These are phyloP conservation scores for Tragelaphus imberbis DNA, from an alignment of 2,113 vertebrate genomes.

Conservation along the genomic window DNA sequence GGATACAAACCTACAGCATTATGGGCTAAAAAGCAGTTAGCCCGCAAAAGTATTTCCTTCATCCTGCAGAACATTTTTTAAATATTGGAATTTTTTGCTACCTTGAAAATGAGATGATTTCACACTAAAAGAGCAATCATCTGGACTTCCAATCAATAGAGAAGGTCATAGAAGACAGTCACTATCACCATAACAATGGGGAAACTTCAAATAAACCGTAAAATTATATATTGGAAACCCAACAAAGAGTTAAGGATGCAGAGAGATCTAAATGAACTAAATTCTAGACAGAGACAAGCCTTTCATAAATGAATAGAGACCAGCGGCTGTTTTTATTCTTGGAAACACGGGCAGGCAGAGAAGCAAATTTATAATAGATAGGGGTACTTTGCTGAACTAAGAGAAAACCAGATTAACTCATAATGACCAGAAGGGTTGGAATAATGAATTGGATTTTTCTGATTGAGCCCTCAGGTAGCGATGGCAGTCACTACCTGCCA, in stretches of 20 bases:
- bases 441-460: background rate
- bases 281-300: background rate
- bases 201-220: background rate
- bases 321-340: background rate
- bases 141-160: background rate
- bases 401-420: background rate
- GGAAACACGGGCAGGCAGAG: background rate
- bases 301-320: background rate
- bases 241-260: background rate
- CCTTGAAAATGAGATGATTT: constrained; percentile 19
- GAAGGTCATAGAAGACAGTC: background rate
- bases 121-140: background rate
- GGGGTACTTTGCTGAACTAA: background rate
- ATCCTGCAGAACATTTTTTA: background rate
- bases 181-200: background rate
- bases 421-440: background rate
- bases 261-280: background rate
- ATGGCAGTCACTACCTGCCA: background rate
- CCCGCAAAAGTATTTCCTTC: background rate
- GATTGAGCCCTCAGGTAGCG: background rate
- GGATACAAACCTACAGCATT: background rate
- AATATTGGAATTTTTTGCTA: background rate
- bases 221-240: background rate
- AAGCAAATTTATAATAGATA: background rate
- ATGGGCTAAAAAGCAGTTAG: background rate